phyloP scores from a whole-genome alignment of 2,113 vertebrate species.

The Delphinapterus leucas region DNA sequence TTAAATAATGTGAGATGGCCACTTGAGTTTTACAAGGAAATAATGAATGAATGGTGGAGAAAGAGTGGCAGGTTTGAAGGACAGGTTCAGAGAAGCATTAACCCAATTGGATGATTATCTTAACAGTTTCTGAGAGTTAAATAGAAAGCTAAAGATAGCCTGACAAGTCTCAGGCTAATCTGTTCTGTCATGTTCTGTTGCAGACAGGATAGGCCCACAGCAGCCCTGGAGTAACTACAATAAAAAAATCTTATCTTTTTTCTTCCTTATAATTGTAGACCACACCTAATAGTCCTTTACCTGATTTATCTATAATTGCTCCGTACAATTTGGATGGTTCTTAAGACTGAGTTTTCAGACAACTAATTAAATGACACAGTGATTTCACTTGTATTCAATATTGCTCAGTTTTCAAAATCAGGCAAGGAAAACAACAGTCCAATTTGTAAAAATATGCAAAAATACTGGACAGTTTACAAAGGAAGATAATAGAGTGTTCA shows the following conservation, averaged over 20 bases:
- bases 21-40: slow-evolving; percentile 49
- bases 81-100: not conserved
- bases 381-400: slow-evolving; percentile 7
- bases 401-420: not conserved
- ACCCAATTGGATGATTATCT: not conserved
- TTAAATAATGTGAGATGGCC: slow-evolving; percentile 21
- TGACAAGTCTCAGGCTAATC: not conserved
- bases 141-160: not conserved
- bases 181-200: not conserved
- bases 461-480: not conserved
- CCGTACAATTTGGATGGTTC: not conserved
- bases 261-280: not conserved
- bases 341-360: not conserved
- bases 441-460: not conserved
- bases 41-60: not conserved
- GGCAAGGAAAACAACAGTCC: not conserved
- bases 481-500: not conserved
- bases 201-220: not conserved
- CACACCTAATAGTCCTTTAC: not conserved
- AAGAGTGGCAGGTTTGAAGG: not conserved
- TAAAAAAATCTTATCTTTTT: slow-evolving; percentile 2
- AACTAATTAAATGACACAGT: not conserved
- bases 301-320: not conserved
- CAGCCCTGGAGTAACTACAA: not conserved
- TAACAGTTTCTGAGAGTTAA: not conserved